phyloP scores from a whole-genome alignment of 1,140 invertebrate genomes.

The Habropoda laboriosa region DNA sequence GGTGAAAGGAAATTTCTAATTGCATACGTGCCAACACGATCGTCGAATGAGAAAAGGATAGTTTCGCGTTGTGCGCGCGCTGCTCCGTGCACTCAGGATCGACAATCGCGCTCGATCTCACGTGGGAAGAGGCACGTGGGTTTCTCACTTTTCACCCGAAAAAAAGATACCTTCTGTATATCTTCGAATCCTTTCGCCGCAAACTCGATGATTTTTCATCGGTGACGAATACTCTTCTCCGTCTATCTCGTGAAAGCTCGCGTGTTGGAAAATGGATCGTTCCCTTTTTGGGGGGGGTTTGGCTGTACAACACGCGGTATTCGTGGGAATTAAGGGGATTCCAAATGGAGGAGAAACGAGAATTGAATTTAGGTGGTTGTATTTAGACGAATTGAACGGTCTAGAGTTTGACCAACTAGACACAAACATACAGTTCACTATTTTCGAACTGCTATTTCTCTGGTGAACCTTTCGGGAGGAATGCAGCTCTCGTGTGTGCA shows the following conservation, averaged over 20 bases:
- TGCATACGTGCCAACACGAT: slow-evolving; percentile 47
- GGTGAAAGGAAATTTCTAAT: slow-evolving; percentile 70
- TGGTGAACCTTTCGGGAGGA: neutral
- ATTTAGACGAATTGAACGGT: slow-evolving; percentile 3
- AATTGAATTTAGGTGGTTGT: slow-evolving; percentile 12
- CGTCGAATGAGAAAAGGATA: slow-evolving; percentile 48
- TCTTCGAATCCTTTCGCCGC: too few relatives aligned
- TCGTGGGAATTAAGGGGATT: slow-evolving; percentile 1
- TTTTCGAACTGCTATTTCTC: slow-evolving; percentile 13
- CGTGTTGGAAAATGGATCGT: neutral
- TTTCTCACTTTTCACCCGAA: slow-evolving; percentile 11
- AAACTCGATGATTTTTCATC: neutral
- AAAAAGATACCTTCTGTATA: neutral
- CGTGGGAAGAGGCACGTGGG: slow-evolving; percentile 53
- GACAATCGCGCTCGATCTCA: slow-evolving; percentile 33
- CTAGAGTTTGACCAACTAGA: too few relatives aligned
- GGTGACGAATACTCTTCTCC: neutral
- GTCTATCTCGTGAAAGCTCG: neutral
- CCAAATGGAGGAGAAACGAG: neutral
- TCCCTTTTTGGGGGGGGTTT: neutral
- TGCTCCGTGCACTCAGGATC: slow-evolving; percentile 39
- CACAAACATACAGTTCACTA: neutral
- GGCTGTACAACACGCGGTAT: neutral
- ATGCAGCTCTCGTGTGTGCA: slow-evolving; percentile 6
- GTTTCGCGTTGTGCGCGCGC: neutral